Conservation (phyloP, 2,113 vertebrate species). For the Festucalex cinctus region DNA sequence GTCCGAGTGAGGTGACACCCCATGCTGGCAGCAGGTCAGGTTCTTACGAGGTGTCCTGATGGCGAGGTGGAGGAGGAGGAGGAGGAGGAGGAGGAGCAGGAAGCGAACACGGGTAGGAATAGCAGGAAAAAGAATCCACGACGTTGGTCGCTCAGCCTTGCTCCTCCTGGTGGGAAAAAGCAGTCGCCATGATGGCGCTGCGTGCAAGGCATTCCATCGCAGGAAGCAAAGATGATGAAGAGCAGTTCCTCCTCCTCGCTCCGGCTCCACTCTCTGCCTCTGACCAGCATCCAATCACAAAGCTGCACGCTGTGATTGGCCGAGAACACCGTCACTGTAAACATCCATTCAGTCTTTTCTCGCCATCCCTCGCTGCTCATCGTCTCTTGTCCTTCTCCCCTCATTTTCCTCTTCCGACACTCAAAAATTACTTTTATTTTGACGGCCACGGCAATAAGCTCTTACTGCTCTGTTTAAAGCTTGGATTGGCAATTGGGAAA, state of each 20-base stretch:
- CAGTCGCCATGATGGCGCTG: conserved; percentile 52
- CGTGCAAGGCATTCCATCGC: conserved; percentile 42
- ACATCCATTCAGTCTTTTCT: conserved; percentile 48
- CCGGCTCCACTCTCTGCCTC: conserved; percentile 27
- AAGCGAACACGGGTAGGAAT: conserved; percentile 12
- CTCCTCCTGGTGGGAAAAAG: conserved; percentile 27
- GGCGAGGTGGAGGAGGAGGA: neutral
- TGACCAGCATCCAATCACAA: conserved; percentile 48
- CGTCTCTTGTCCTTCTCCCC: neutral
- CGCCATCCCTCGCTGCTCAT: neutral
- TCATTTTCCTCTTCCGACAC: neutral
- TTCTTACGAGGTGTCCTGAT: neutral
- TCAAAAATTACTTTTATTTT: neutral
- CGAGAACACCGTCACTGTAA: conserved; percentile 7
- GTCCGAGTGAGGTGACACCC: conserved; percentile 53
- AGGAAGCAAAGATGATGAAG: conserved; percentile 7
- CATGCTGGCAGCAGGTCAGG: conserved; percentile 39
- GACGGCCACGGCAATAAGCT: neutral
- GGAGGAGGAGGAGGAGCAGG: conserved; percentile 20
- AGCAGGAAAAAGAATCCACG: neutral
- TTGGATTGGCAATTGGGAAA: neutral
- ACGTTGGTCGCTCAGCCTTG: neutral
- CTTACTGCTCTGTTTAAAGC: neutral
- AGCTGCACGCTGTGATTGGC: conserved; percentile 41
- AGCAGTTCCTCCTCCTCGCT: conserved; percentile 14